phyloP scores from a whole-genome alignment of 2,113 vertebrate genomes.

The Benitochromis conjunctus region DNA sequence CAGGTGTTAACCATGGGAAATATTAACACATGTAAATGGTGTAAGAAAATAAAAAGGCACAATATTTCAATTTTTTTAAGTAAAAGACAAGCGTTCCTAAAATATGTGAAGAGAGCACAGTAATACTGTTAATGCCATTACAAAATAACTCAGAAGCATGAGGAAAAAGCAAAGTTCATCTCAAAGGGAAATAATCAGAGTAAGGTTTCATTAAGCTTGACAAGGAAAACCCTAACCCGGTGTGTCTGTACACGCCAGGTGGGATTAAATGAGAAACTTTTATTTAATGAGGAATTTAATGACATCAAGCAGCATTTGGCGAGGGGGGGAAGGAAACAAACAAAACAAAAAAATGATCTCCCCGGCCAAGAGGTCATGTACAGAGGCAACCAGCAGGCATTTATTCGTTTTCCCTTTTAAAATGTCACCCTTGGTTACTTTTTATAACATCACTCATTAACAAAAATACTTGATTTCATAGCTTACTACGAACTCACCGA shows the following conservation, averaged over 20 bases:
- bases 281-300: conserved; percentile 47
- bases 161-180: conserved; percentile 35
- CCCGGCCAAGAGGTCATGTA: conserved; percentile 66
- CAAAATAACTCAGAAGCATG: conserved; percentile 70
- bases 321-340: not conserved
- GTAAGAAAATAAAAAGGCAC: conserved; percentile 95
- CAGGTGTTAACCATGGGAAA: conserved; percentile 82
- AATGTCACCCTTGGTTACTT: conserved; percentile 51
- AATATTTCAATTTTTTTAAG: conserved; percentile 69
- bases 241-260: conserved; percentile 4
- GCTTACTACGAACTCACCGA: conserved; percentile 21
- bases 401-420: conserved; percentile 52
- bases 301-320: conserved; percentile 72
- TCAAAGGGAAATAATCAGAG: conserved; percentile 39
- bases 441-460: conserved; percentile 40
- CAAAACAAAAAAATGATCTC: not conserved
- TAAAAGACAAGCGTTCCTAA: conserved; percentile 79
- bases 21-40: conserved; percentile 81
- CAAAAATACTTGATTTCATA: conserved; percentile 56
- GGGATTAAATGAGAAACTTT: conserved; percentile 15
- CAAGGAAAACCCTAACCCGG: conserved; percentile 18
- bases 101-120: conserved; percentile 78
- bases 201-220: conserved; percentile 41
- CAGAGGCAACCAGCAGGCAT: conserved; percentile 70
- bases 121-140: conserved; percentile 98